Conservation (phyloP, 1,140 invertebrate genomes). For the Neuroterus valhalla region DNA sequence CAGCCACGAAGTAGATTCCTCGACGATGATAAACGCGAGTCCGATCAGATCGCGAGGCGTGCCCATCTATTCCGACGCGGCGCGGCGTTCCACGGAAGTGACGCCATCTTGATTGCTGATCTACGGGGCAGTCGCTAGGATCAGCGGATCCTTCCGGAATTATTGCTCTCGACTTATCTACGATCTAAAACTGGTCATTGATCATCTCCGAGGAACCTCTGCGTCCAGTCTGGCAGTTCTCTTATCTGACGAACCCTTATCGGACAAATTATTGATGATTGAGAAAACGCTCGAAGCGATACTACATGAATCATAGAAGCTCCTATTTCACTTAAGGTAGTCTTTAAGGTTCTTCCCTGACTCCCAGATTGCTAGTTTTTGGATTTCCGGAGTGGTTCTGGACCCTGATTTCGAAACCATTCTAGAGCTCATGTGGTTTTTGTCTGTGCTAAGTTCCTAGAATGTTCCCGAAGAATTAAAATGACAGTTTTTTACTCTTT, state of each 20-base stretch:
- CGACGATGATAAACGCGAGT: slow-evolving; percentile 66
- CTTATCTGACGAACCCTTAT: too few species aligned
- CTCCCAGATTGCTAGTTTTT: too few species aligned
- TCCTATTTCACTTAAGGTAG: background rate
- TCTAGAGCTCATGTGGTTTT: too few species aligned
- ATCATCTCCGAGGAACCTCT: slow-evolving; percentile 14
- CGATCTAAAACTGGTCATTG: slow-evolving; percentile 29
- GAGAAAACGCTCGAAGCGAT: too few species aligned
- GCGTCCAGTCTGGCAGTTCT: too few species aligned
- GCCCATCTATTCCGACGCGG: slow-evolving; percentile 31
- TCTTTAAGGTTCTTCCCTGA: too few species aligned
- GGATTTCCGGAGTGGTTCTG: too few species aligned
- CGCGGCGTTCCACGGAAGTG: slow-evolving; percentile 34
- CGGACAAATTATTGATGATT: background rate
- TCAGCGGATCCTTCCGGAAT: slow-evolving; percentile 18
- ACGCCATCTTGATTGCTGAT: slow-evolving; percentile 51
- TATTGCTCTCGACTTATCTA: slow-evolving; percentile 33
- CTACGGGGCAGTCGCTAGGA: slow-evolving; percentile 5
- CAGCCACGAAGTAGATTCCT: slow-evolving; percentile 64
- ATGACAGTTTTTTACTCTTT: too few species aligned
- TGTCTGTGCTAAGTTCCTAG: too few species aligned
- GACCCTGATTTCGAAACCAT: too few species aligned
- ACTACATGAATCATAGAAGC: background rate
- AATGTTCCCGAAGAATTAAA: too few species aligned
- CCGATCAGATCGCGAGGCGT: slow-evolving; percentile 53